Conservation (phyloP, 1,140 invertebrate genomes). For the Augochlora pura region DNA sequence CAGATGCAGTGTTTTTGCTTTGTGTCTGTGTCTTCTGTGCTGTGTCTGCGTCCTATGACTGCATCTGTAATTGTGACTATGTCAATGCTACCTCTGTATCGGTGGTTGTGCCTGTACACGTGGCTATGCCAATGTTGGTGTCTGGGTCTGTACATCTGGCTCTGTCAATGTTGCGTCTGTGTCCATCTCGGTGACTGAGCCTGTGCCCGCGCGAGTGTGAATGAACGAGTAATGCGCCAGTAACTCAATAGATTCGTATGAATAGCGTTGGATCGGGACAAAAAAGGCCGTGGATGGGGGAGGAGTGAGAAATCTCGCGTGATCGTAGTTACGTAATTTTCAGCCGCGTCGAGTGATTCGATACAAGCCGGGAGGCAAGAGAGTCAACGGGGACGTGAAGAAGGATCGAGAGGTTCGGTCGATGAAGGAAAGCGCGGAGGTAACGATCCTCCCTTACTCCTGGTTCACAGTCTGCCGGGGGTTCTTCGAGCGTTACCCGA, state of each 20-base stretch:
- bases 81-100: too few species aligned
- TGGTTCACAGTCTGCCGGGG: slow-evolving; percentile 41
- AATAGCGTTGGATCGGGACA: background rate
- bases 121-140: too few species aligned
- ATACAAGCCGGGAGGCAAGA: too few species aligned
- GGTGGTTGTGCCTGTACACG: too few species aligned
- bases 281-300: too few species aligned
- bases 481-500: slow-evolving; percentile 47
- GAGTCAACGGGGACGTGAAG: background rate
- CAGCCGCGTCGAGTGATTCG: background rate
- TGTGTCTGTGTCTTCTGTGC: too few species aligned
- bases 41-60: too few species aligned
- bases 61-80: too few species aligned
- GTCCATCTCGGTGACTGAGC: too few species aligned
- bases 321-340: background rate
- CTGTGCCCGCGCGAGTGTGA: background rate
- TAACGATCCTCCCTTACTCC: slow-evolving; percentile 38
- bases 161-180: too few species aligned
- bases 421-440: slow-evolving; percentile 26
- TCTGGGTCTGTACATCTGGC: too few species aligned
- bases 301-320: background rate
- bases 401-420: slow-evolving; percentile 17
- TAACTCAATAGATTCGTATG: slow-evolving; percentile 35
- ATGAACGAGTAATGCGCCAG: slow-evolving; percentile 25
- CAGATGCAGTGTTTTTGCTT: too few species aligned